Evolutionary conservation across 2,113 vertebrate species (phyloP), one percentile per base, ranked within the genome.

Genomic region (Sardina pilchardus): DNA sequence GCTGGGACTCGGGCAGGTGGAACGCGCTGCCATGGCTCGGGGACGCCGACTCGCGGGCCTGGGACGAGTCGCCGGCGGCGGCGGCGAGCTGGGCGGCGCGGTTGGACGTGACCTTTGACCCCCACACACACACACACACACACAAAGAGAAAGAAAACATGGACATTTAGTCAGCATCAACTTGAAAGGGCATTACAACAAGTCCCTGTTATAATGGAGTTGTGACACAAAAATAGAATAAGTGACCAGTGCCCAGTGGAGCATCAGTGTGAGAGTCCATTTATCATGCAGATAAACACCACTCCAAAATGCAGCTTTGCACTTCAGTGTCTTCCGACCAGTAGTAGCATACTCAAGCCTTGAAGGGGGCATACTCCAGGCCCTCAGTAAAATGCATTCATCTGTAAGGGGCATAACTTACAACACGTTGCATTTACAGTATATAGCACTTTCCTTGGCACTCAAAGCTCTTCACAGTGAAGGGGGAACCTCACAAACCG

Each of bases 21-120:
- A 96, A 96, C 88, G 95, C 94, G 92, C 95, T 94, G 86, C 94
- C 96, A 92, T 96, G 96, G 92, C 95, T 96, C 88, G 94, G 96
- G 89, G 92, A 93, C 90, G 96, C 95, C 86, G 95, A 90, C 89
- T 96, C 96, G 91, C 95, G 93, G 78, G 93, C 93, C 92, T 97
- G 96, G 90, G 95, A 95, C 63, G 63, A 26, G 26, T 26, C 63
- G 7, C n/a, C 63, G n/a, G n/a, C 50, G 16, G 14, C 59, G 24
- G 59, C n/a, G n/a, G 95, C 91, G 84, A 94, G 93, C 92, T 97
- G 96, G 90, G 96, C 96, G 67, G 95, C 95, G 90, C 97, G 96
- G 90, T 93, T 96, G 6, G 95, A 95, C 81, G 96, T 95, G 95
- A 96, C 96, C 97, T 97, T 94, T 2, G 30, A 81, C n/a, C 56